Evolutionary conservation across 1,140 invertebrate species (phyloP).

Genomic region (Drosophila setifemur): DNA sequence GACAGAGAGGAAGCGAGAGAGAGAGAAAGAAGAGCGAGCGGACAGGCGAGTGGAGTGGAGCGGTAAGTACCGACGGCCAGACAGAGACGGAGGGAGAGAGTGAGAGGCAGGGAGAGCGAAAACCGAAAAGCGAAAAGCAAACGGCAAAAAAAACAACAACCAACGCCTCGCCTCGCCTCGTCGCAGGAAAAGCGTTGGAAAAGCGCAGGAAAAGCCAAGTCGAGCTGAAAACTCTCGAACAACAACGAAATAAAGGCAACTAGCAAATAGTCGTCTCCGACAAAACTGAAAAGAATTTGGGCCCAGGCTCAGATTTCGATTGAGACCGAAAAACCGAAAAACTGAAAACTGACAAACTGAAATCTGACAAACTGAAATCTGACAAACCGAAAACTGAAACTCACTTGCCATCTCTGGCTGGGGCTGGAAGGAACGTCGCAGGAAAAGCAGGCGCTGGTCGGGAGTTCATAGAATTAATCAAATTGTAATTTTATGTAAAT

Average conservation of each 20-base stretch:
- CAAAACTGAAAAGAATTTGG: not conserved
- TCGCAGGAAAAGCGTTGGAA: slow-evolving; percentile 1
- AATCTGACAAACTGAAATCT: not conserved
- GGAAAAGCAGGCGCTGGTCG: slow-evolving; percentile 56
- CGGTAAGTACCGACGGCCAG: slow-evolving; percentile 55
- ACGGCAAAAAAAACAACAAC: slow-evolving; percentile 58
- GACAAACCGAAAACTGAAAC: not conserved
- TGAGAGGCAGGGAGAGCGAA: slow-evolving; percentile 5
- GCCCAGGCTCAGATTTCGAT: not conserved
- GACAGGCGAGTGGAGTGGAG: slow-evolving; percentile 37
- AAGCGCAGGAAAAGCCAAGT: not conserved
- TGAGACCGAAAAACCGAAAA: not conserved
- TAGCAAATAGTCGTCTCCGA: no score
- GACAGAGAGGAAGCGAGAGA: slow-evolving; percentile 12
- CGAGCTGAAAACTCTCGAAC: not conserved
- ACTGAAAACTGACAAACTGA: not conserved
- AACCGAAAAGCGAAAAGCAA: slow-evolving; percentile 21
- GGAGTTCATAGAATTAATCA: slow-evolving; percentile 50
- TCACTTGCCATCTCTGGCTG: not conserved
- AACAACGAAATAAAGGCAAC: slow-evolving; percentile 2
- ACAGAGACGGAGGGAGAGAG: slow-evolving; percentile 15
- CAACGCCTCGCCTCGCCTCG: slow-evolving; percentile 65
- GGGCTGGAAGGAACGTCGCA: slow-evolving; percentile 7
- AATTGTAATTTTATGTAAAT: slow-evolving; percentile 55
- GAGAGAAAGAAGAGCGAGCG: no score